These are phyloP conservation scores for Meloidogyne exigua DNA, from an alignment of 1,140 invertebrate genomes.

Conservation along the genomic window DNA sequence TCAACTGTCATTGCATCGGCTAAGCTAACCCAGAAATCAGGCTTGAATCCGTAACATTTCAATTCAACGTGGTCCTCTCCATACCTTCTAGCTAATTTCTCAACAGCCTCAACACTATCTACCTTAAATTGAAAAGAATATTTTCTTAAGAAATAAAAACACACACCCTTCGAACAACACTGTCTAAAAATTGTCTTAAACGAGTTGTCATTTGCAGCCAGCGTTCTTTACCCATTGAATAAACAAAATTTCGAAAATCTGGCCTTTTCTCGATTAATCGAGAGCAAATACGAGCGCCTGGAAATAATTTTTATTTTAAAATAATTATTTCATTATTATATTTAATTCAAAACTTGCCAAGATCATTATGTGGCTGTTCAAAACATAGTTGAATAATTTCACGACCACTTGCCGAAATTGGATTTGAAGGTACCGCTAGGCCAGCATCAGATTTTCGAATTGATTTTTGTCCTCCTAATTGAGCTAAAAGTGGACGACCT, in stretches of 20 bases:
- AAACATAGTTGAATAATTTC: slow-evolving; percentile 59
- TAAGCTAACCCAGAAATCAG: slow-evolving; percentile 58
- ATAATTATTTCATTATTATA: not conserved
- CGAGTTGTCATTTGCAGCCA: slow-evolving; percentile 46
- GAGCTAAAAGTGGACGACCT: not conserved
- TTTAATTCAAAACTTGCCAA: slow-evolving; percentile 43
- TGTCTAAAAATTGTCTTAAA: slow-evolving; percentile 54
- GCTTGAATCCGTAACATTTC: slow-evolving; percentile 58
- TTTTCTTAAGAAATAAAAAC: slow-evolving; percentile 14
- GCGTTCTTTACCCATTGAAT: slow-evolving; percentile 53
- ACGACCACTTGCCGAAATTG: slow-evolving; percentile 43
- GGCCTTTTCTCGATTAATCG: slow-evolving; percentile 53
- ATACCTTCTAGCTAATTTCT: slow-evolving; percentile 43
- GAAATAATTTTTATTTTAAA: not conserved
- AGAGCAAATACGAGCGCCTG: slow-evolving; percentile 47
- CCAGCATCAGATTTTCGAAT: slow-evolving; percentile 34
- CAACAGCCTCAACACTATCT: slow-evolving; percentile 53
- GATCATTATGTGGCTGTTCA: slow-evolving; percentile 57
- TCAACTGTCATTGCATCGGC: slow-evolving; percentile 60
- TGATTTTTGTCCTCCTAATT: slow-evolving; percentile 34
- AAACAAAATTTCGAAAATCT: slow-evolving; percentile 54
- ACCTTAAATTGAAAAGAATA: slow-evolving; percentile 41
- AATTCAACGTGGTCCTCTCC: slow-evolving; percentile 57
- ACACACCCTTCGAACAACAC: slow-evolving; percentile 55
- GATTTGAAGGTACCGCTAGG: slow-evolving; percentile 34